Percentiles rank a stretch among this genome's conserved stretches.
These are phyloP conservation scores for Ardeotis arabs DNA, from an alignment of 2,113 vertebrate species.

Conservation along the genomic window DNA sequence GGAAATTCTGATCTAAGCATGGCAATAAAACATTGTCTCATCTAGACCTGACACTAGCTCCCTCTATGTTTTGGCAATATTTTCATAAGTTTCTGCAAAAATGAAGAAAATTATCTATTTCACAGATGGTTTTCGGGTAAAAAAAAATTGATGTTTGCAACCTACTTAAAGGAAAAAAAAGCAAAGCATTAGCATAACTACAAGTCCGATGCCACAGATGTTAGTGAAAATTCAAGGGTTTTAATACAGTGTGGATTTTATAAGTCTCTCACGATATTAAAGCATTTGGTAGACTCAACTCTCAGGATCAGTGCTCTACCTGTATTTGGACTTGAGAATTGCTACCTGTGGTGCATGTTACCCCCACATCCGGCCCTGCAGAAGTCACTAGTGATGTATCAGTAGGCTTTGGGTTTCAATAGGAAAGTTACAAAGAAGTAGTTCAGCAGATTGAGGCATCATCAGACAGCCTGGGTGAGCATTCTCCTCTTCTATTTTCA, in stretches of 20 bases:
- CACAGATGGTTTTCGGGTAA: neutral
- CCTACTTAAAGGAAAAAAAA: neutral
- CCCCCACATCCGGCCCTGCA: neutral
- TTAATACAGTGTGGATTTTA: neutral
- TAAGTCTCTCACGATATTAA: neutral
- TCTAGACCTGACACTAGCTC: neutral
- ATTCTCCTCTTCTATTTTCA: neutral
- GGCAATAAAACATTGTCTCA: neutral
- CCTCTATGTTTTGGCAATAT: neutral
- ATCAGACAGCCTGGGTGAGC: neutral
- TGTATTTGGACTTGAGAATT: neutral
- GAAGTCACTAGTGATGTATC: neutral
- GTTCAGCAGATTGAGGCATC: neutral
- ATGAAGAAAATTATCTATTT: neutral
- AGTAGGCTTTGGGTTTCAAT: neutral
- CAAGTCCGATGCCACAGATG: neutral
- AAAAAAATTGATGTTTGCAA: neutral
- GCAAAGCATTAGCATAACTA: neutral
- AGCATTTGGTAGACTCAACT: neutral
- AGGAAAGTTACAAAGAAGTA: neutral
- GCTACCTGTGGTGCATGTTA: neutral
- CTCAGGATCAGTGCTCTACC: neutral
- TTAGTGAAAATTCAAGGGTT: neutral
- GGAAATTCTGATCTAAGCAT: constrained; percentile 20
- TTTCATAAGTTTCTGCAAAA: neutral